Evolutionary conservation across 1,140 invertebrate genomes (phyloP), one percentile per base, ranked within the genome.

Genomic region (Drosophila albomicans): DNA sequence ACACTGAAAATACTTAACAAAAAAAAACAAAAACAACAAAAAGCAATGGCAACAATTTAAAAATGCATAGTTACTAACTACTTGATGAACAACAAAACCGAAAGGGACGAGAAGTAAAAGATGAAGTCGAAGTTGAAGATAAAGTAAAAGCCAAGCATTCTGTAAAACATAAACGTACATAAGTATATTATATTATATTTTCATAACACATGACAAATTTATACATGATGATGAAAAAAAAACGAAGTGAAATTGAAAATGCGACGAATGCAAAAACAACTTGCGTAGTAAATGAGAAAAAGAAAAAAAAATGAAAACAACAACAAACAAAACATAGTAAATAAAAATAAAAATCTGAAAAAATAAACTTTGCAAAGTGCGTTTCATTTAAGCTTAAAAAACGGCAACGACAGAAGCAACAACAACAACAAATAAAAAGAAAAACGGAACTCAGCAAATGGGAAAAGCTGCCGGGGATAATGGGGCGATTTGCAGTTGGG

Each of bases 171-270:
- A 67, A 88, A 87, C 85, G 69, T 89, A 89, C 84, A 88, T 88
- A 88, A 88, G 81, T 88, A 88, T 88, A 88, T 88, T 88, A 88
- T 88, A 88, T 88, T 88, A 88, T 88, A 88, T 88, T 88, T 88
- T 88, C 84, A 88, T 88, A 88, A 88, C 85, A 88, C 84, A 88
- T 88, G 84, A 88, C 80, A 89, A 88, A 88, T 88, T 88, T 88
- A 88, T 88, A 88, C 85, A 88, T 89, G 74, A 38, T 38, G 35
- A 25, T 25, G 3, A 25, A 4, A 25, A 35, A 35, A 38, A 77
- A 78, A 78, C 20, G 20, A 86, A 66, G 54, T 25, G 28, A 62
- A 63, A 62, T 66, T 57, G 76, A 78, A 88, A 87, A 72, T 84
- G 81, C 69, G 74, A 80, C 54, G 65, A 67, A 87, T 79, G 79